phyloP scores from a whole-genome alignment of 1,140 invertebrate genomes.

The Metopolophium dirhodum region DNA sequence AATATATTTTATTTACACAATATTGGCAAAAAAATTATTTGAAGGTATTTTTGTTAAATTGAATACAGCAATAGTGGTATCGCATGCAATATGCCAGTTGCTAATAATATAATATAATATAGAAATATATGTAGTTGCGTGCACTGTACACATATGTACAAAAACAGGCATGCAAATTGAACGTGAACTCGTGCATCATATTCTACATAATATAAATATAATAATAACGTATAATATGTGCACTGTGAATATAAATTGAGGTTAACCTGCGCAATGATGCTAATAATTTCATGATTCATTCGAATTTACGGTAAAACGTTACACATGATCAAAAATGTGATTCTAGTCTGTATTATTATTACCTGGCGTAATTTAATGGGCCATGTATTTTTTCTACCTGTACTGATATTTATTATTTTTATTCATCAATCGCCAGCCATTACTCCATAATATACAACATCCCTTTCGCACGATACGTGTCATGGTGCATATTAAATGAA shows the following conservation, averaged over 20 bases:
- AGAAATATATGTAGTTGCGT: neutral
- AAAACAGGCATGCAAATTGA: slow-evolving; percentile 26
- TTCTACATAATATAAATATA: neutral
- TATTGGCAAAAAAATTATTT: neutral
- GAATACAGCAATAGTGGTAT: neutral
- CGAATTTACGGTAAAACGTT: slow-evolving; percentile 34
- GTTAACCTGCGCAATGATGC: neutral
- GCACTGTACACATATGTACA: neutral
- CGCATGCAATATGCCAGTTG: neutral
- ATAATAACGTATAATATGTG: neutral
- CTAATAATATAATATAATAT: neutral
- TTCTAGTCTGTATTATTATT: neutral
- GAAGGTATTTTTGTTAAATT: slow-evolving; percentile 6
- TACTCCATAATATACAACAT: neutral
- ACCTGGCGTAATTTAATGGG: neutral
- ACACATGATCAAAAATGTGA: slow-evolving; percentile 10
- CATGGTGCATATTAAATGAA: neutral
- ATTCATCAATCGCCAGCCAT: neutral
- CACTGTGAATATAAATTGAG: neutral
- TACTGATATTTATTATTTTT: neutral
- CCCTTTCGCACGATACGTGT: neutral
- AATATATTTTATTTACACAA: neutral
- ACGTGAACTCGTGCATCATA: slow-evolving; percentile 16
- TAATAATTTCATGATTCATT: slow-evolving; percentile 32
- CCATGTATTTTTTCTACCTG: neutral